phyloP scores from a whole-genome alignment of 2,888 invertebrate genomes.

The Keiferia lycopersicella region DNA sequence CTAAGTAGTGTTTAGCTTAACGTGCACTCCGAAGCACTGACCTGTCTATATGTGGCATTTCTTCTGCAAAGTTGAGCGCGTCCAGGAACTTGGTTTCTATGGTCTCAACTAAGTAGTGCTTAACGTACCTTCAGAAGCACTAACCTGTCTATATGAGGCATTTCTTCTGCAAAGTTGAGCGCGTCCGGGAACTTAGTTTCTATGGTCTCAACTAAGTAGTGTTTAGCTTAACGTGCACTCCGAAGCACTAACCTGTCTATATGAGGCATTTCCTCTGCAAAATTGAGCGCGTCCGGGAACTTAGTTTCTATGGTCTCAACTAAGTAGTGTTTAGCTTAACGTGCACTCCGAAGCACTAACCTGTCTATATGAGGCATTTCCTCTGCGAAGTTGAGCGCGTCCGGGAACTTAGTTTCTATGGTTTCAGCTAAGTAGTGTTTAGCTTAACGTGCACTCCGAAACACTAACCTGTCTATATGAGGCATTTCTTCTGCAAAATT shows the following conservation, averaged over 20 bases:
- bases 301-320: constrained; percentile 93
- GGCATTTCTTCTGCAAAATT: constrained; percentile 93
- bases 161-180: constrained; percentile 91
- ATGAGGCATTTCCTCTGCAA: constrained; percentile 94
- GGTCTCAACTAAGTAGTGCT: constrained; percentile 94
- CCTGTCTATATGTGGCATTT: constrained; percentile 86
- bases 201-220: constrained; percentile 93
- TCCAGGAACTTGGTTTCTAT: constrained; percentile 95
- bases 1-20: too few relatives aligned
- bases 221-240: constrained; percentile 56
- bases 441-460: too few relatives aligned
- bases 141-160: constrained; percentile 92
- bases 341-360: too few relatives aligned
- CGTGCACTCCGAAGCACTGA: background rate
- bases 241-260: background rate
- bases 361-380: constrained; percentile 95
- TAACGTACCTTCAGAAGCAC: too few relatives aligned
- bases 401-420: constrained; percentile 72
- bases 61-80: constrained; percentile 90
- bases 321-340: too few relatives aligned
- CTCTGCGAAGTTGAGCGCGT: constrained; percentile 89
- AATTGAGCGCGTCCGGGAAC: constrained; percentile 91
- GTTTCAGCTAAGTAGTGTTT: too few relatives aligned
- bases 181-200: constrained; percentile 94
- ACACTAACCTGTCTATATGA: constrained; percentile 69